These are phyloP conservation scores for Carabus problematicus DNA, from an alignment of 2,888 invertebrate genomes.

Conservation along the genomic window DNA sequence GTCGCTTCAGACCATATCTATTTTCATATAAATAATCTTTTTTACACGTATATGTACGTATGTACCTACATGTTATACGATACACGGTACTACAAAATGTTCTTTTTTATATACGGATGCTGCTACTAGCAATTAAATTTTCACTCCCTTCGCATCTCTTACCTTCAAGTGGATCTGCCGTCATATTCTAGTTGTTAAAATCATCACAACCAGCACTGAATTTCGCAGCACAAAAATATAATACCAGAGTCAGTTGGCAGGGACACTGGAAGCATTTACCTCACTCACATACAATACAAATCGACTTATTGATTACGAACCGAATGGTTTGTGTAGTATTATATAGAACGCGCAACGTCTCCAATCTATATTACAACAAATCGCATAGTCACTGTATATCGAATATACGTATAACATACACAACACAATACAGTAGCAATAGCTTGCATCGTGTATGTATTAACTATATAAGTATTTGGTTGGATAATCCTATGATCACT, in stretches of 20 bases:
- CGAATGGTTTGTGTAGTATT: constrained; percentile 2
- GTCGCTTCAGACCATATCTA: too few species aligned
- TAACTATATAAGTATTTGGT: too few species aligned
- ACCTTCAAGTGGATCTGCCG: not conserved
- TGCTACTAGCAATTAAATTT: not conserved
- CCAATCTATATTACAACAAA: not conserved
- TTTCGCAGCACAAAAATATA: constrained; percentile 35
- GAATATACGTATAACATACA: too few species aligned
- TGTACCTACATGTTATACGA: not conserved
- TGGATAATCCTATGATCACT: too few species aligned
- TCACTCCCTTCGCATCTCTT: not conserved
- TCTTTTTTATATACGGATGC: not conserved
- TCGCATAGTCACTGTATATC: not conserved
- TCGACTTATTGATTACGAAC: constrained; percentile 37
- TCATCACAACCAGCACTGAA: not conserved
- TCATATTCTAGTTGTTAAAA: constrained; percentile 7
- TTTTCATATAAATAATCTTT: not conserved
- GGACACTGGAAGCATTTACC: constrained; percentile 37
- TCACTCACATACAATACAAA: constrained; percentile 35
- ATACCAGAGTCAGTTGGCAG: constrained; percentile 37
- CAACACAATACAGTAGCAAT: too few species aligned
- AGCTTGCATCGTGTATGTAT: too few species aligned
- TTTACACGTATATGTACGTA: not conserved
- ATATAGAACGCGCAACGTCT: not conserved
- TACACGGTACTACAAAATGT: not conserved